Percentiles rank a stretch among this genome's conserved stretches.
phyloP scores from a whole-genome alignment of 2,113 vertebrate genomes.

The Nansenia antarctica region DNA sequence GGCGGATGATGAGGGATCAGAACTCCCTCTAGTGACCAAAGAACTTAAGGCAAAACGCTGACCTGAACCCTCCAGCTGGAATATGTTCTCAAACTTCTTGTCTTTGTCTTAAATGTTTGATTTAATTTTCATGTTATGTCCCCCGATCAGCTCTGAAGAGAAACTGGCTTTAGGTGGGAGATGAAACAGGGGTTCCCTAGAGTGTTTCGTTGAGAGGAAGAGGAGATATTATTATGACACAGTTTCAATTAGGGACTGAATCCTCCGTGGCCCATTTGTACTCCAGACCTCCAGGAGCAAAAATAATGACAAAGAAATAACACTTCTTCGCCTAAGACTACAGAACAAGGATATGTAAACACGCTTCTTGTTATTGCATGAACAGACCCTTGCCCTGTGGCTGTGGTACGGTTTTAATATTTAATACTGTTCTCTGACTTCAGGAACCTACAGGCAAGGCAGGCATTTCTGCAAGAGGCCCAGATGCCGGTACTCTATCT shows the following conservation, averaged over 20 bases:
- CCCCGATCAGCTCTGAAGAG: slow-evolving; percentile 2
- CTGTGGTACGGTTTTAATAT: slow-evolving; percentile 53
- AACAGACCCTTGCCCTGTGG: slow-evolving; percentile 36
- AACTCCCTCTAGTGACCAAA: slow-evolving; percentile 18
- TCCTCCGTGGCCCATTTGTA: slow-evolving; percentile 36
- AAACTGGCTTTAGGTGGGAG: not conserved
- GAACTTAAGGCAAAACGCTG: not conserved
- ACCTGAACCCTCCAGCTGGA: not conserved
- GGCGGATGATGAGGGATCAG: not conserved
- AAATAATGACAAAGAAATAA: slow-evolving; percentile 46
- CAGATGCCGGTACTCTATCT: slow-evolving; percentile 6
- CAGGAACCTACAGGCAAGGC: slow-evolving; percentile 35
- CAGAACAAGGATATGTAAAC: slow-evolving; percentile 46
- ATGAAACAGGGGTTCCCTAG: slow-evolving; percentile 3
- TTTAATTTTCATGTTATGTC: not conserved
- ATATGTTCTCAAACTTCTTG: not conserved
- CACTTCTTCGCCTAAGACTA: slow-evolving; percentile 20
- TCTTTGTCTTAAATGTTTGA: not conserved
- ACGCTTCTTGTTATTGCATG: slow-evolving; percentile 49
- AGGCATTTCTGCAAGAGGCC: slow-evolving; percentile 24
- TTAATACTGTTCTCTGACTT: slow-evolving; percentile 51
- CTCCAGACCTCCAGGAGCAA: slow-evolving; percentile 26
- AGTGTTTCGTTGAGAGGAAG: slow-evolving; percentile 13
- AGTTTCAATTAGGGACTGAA: slow-evolving; percentile 38
- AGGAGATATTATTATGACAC: slow-evolving; percentile 4